A percentile compares a stretch with the other conserved stretches of the same genome.
Conservation (phyloP, 1,140 invertebrate genomes). For the Bombus cullumanus region DNA sequence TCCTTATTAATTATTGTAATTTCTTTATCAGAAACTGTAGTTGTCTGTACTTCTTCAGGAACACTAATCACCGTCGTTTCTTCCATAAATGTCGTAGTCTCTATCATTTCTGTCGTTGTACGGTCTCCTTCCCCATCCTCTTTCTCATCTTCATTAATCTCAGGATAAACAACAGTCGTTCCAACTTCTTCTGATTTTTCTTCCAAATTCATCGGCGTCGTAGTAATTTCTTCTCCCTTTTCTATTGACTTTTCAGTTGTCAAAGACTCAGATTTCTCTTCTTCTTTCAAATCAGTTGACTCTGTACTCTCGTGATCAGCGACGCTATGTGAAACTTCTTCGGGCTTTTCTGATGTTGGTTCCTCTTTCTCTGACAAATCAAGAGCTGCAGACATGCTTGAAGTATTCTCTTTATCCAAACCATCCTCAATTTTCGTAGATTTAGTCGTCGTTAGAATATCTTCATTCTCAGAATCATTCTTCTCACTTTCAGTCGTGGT, state of each 20-base stretch:
- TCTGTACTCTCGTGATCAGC: background rate
- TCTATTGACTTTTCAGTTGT: background rate
- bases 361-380: background rate
- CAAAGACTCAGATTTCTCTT: background rate
- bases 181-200: background rate
- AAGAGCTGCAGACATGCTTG: background rate
- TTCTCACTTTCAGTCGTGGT: constrained; percentile 36
- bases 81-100: constrained; percentile 30
- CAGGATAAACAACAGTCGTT: background rate
- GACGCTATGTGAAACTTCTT: background rate
- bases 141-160: constrained; percentile 4
- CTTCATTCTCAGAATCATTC: background rate
- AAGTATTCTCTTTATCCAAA: constrained; percentile 9
- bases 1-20: background rate
- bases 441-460: background rate
- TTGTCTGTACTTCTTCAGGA: constrained; percentile 17
- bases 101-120: constrained; percentile 16
- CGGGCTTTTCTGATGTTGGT: constrained; percentile 37
- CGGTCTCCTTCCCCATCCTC: constrained; percentile 22
- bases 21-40: background rate
- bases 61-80: background rate
- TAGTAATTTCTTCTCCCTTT: background rate
- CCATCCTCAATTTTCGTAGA: constrained; percentile 11
- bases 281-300: background rate
- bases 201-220: constrained; percentile 3